Percentiles rank a stretch among this genome's conserved stretches.
Evolutionary conservation across 2,888 invertebrate species (phyloP).

Genomic region (Timema cristinae): DNA sequence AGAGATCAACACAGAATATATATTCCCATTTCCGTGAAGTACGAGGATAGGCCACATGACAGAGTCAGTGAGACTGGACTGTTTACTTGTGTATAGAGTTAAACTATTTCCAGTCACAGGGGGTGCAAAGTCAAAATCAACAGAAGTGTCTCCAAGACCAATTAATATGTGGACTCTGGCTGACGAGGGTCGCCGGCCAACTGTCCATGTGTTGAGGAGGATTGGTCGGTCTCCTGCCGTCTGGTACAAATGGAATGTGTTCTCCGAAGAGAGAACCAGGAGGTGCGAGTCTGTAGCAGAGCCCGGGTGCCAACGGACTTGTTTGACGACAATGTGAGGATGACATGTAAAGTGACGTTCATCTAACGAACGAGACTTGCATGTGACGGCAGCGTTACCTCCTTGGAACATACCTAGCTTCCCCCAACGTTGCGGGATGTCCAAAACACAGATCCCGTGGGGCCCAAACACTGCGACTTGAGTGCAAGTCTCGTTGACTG

Average conservation of each 20-base stretch:
- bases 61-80: conserved; percentile 7
- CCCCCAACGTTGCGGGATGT: conserved; percentile 5
- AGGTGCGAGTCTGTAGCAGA: conserved; percentile 72
- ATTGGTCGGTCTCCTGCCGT: conserved; percentile 19
- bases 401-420: conserved; percentile 9
- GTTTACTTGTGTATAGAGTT: background rate
- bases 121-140: conserved; percentile 79
- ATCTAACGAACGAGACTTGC: conserved; percentile 69
- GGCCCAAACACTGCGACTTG: background rate
- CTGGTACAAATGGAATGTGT: conserved; percentile 62
- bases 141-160: conserved; percentile 76
- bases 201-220: conserved; percentile 29
- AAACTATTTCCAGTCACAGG: conserved; percentile 37
- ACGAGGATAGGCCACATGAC: conserved; percentile 68
- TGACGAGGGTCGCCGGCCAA: conserved; percentile 42
- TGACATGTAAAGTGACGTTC: conserved; percentile 67
- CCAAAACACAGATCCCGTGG: background rate
- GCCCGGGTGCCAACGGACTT: conserved; percentile 83
- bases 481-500: background rate
- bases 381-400: conserved; percentile 31
- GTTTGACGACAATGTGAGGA: conserved; percentile 64
- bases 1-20: conserved; percentile 50
- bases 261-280: conserved; percentile 78
- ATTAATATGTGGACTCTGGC: conserved; percentile 49
- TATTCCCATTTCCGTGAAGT: conserved; percentile 79